Percentiles rank a stretch among this genome's conserved stretches.
Conservation (phyloP, 2,797 vertebrate genomes). For the Lepus townsendii region DNA sequence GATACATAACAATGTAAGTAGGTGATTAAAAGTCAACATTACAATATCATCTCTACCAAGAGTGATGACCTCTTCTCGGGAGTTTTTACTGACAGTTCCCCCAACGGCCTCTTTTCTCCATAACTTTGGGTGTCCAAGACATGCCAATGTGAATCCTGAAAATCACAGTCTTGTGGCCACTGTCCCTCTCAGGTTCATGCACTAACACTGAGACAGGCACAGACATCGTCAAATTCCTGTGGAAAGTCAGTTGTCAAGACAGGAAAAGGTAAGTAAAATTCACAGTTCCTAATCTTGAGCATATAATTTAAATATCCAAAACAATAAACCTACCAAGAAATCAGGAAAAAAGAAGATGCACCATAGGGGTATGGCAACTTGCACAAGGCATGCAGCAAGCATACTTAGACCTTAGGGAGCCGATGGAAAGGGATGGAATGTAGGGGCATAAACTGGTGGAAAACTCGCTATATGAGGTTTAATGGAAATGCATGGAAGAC, state of each 20-base stretch:
- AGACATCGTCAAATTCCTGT: neutral
- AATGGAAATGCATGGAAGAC: neutral
- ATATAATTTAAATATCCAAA: neutral
- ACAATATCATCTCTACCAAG: neutral
- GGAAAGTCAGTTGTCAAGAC: neutral
- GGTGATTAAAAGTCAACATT: neutral
- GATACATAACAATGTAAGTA: neutral
- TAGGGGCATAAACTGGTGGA: neutral
- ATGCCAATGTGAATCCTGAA: neutral
- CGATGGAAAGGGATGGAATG: neutral
- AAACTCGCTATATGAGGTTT: rapidly evolving
- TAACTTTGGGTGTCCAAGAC: neutral
- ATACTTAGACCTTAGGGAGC: neutral
- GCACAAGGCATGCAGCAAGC: neutral
- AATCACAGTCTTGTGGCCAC: rapidly evolving
- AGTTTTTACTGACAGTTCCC: rapidly evolving
- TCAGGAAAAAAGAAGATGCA: neutral
- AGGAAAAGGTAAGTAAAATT: neutral
- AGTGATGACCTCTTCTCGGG: neutral
- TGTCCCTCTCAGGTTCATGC: neutral
- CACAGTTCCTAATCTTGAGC: neutral
- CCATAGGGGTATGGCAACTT: neutral
- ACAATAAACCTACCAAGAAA: neutral
- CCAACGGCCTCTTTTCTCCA: rapidly evolving
- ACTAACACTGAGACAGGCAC: neutral